A percentile compares a stretch with the other conserved stretches of the same genome.
Evolutionary conservation across 53 echinoderm and acorn worm genomes (phyloP).

Genomic region (Holothuria leucospilota): DNA sequence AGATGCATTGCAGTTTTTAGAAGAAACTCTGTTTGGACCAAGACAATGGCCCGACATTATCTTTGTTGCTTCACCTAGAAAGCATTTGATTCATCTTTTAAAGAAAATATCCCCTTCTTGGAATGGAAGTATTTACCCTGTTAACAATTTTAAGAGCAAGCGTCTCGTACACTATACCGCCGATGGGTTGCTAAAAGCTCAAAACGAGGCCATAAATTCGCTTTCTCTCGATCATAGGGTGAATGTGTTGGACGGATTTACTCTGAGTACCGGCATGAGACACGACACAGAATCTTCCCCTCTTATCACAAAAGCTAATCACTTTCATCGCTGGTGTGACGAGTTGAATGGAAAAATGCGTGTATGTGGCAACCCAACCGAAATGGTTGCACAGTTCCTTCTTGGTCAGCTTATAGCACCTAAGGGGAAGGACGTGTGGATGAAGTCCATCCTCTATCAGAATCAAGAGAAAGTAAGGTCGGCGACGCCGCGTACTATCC

Average conservation of each 20-base stretch:
- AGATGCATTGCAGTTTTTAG: background rate
- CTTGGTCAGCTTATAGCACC: no score
- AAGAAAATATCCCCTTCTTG: constrained; percentile 2
- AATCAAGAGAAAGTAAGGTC: no score
- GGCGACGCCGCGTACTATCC: no score
- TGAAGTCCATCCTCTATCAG: no score
- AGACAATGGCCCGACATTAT: background rate
- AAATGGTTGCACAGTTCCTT: no score
- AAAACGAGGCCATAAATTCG: background rate
- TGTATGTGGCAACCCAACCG: no score
- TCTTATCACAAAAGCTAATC: no score
- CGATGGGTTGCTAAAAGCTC: background rate
- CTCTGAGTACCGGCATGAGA: background rate
- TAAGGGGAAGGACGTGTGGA: no score
- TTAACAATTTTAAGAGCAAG: background rate
- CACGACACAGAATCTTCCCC: background rate
- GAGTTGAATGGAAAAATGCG: no score
- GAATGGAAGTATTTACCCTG: constrained; percentile 8
- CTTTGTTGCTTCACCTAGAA: background rate
- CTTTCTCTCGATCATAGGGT: background rate
- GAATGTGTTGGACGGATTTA: constrained; percentile 1
- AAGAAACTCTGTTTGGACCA: background rate
- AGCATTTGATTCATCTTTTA: background rate
- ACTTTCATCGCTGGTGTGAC: no score
- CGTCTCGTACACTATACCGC: background rate